A percentile compares a stretch with the other conserved stretches of the same genome.
Conservation (phyloP, 2,797 vertebrate species). For the Sebastes elongatus region DNA sequence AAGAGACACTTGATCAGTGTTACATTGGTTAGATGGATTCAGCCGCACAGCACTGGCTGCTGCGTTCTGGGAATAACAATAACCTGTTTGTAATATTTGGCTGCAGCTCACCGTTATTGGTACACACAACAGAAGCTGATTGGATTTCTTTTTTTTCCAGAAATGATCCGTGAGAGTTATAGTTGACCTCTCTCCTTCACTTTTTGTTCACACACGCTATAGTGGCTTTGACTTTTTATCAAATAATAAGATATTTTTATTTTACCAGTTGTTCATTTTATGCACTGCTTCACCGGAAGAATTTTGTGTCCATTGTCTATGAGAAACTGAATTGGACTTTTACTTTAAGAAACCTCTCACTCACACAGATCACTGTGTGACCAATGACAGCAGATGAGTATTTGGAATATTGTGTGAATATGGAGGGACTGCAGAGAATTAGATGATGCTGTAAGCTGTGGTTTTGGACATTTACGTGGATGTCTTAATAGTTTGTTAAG, state of each 20-base stretch:
- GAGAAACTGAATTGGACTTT: neutral
- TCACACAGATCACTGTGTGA: neutral
- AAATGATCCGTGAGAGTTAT: neutral
- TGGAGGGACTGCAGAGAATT: neutral
- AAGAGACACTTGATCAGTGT: slow-evolving; percentile 11
- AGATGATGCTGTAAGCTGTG: neutral
- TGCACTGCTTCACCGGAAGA: no score
- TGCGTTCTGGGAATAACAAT: neutral
- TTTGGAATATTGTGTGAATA: neutral
- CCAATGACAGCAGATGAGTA: neutral
- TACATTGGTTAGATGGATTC: neutral
- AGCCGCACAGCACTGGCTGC: neutral
- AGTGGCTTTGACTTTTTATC: neutral
- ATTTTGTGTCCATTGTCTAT: no score
- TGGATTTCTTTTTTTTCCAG: neutral
- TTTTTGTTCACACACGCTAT: neutral
- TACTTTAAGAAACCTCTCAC: no score
- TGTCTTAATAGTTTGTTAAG: neutral
- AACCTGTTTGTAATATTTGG: neutral
- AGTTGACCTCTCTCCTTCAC: neutral
- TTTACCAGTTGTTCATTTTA: no score
- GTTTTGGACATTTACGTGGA: neutral
- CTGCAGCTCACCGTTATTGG: neutral
- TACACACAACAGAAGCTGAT: neutral
- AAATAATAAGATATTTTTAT: neutral